These are phyloP conservation scores for Heliocidaris tuberculata DNA, from an alignment of 35 echinoderm and acorn worm genomes.

Conservation along the genomic window DNA sequence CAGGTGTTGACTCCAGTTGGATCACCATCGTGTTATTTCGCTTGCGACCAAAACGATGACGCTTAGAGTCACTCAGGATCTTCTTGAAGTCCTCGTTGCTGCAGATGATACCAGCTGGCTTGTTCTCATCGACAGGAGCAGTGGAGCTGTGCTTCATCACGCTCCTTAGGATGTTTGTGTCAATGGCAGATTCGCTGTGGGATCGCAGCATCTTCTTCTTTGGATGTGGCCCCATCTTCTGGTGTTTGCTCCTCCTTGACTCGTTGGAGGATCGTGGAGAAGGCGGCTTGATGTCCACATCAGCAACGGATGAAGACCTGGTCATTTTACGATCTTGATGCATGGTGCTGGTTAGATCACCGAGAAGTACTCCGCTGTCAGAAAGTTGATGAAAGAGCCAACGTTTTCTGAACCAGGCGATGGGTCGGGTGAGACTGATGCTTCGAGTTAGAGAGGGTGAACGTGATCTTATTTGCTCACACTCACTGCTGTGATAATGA, in stretches of 20 bases:
- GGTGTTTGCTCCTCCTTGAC: background rate
- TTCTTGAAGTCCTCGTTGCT: constrained; percentile 74
- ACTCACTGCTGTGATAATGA: background rate
- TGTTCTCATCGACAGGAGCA: background rate
- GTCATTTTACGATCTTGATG: constrained; percentile 62
- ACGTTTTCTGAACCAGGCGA: background rate
- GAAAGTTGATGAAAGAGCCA: constrained; percentile 52
- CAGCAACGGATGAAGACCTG: constrained; percentile 21
- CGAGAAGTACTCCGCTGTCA: constrained; percentile 56
- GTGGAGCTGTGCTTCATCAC: constrained; percentile 13
- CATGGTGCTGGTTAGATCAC: constrained; percentile 46
- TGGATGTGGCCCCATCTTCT: constrained; percentile 63
- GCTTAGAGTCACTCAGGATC: constrained; percentile 61
- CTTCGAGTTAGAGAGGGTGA: background rate
- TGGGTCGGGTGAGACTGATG: background rate
- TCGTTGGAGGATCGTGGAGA: constrained; percentile 27
- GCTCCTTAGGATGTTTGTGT: constrained; percentile 42
- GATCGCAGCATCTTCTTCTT: constrained; percentile 79
- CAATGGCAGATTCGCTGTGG: constrained; percentile 75
- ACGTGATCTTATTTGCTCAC: background rate
- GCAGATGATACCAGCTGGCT: constrained; percentile 58
- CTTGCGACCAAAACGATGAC: constrained; percentile 25
- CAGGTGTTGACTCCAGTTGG: constrained; percentile 58
- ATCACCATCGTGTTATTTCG: constrained; percentile 47
- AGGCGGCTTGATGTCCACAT: constrained; percentile 31